Base-by-base conservation (phyloP, 2,797 vertebrate species). In the Semaprochilodus insignis region DNA sequence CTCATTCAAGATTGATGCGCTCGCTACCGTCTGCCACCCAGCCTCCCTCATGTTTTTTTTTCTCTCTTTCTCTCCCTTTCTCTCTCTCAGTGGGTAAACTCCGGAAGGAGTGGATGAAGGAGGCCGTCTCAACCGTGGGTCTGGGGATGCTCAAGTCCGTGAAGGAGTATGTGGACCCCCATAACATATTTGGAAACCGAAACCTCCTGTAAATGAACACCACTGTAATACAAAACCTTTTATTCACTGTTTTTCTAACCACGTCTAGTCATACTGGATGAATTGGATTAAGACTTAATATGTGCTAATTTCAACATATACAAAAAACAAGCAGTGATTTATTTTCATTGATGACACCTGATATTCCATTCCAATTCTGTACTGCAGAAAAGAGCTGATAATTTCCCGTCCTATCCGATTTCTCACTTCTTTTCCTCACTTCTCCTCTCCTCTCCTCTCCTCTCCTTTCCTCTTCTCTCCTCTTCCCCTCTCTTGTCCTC, bases 1-100 rank as follows among this genome's bases (percentile, higher is more conserved):
- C 95, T 96, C 96, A 96, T 95, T 93, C 93, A 97, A 98, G 97
- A 99, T 98, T 97, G 97, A 98, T 98, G 96, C 96, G 95, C 95
- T 97, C 92, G 92, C 94, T 95, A 94, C 94, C 94, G 96, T 95
- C 93, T 93, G 94, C 95, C 93, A 92, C 96, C 95, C 96, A 97
- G 95, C 97, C 96, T 57, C 17, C 0, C 52, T 17, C 52, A 16
- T 25, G 10, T 60, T 17, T 54, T 16, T 85, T 80, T 36, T 73
- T 90, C 88, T 76, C 90, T 86, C 85, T 84, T 87, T 81, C 85
- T 74, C 65, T 88, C 71, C 78, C 40, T 82, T 83, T 91, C 86
- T 90, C 93, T 95, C 92, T 94, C 92, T 93, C 86, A 99, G 98
- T 99, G 94, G 98, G 98, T 91, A 99, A 99, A 95, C 95, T 99